phyloP scores from a whole-genome alignment of 2,797 vertebrate species.

The Cichlasoma orientale region DNA sequence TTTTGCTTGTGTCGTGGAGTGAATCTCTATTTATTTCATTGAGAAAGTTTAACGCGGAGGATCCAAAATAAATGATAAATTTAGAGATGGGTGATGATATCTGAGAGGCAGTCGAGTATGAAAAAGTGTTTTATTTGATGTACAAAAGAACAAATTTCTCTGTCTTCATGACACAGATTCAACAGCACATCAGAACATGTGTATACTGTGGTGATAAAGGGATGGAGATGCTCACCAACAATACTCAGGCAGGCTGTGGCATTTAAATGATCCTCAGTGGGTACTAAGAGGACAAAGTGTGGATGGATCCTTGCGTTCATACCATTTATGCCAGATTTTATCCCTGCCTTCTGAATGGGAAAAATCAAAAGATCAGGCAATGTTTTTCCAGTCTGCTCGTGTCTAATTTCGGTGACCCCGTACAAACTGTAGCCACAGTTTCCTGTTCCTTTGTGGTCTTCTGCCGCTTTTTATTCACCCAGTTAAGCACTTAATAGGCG shows the following conservation, averaged over 20 bases:
- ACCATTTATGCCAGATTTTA: background rate
- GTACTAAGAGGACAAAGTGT: background rate
- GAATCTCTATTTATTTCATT: constrained; percentile 8
- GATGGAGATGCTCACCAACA: background rate
- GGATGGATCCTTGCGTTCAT: background rate
- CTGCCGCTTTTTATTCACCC: background rate
- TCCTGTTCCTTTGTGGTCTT: background rate
- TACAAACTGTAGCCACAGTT: background rate
- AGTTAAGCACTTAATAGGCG: too few relatives aligned
- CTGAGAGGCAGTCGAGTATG: background rate
- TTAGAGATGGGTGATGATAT: background rate
- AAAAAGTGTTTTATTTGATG: background rate
- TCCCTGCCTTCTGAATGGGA: background rate
- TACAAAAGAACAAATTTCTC: background rate
- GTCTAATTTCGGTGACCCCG: background rate
- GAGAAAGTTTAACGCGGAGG: background rate
- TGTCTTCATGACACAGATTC: background rate
- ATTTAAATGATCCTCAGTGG: background rate
- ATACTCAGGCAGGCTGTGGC: background rate
- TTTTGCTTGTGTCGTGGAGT: constrained; percentile 13
- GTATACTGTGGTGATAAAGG: background rate
- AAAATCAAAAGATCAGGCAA: background rate
- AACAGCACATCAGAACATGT: too few relatives aligned
- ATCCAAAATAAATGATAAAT: background rate
- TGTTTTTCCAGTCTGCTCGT: background rate